Percentiles rank a stretch among this genome's conserved stretches.
phyloP scores from a whole-genome alignment of 2,797 vertebrate genomes.

The Clamator glandarius region DNA sequence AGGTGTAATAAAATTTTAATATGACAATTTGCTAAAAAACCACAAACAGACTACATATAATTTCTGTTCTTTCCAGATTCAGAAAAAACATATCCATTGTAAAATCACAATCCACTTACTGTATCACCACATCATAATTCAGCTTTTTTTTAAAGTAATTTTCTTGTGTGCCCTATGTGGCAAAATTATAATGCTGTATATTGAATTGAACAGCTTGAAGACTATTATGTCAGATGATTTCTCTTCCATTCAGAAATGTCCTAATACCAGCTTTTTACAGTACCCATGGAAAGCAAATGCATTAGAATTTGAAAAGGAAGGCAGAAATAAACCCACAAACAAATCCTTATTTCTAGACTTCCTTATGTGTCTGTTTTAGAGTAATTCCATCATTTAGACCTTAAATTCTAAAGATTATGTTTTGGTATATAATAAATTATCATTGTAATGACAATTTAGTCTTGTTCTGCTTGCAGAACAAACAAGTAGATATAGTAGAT shows the following conservation, averaged over 20 bases:
- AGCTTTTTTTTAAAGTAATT: neutral
- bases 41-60: neutral
- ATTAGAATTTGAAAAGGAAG: neutral
- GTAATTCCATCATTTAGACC: neutral
- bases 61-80: neutral
- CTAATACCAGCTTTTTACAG: neutral
- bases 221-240: conserved; percentile 5
- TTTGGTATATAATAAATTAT: neutral
- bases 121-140: neutral
- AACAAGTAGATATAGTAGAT: neutral
- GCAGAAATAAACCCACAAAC: neutral
- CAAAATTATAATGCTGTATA: neutral
- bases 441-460: neutral
- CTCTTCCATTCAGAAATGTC: neutral
- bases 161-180: neutral
- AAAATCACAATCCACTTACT: neutral
- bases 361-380: neutral
- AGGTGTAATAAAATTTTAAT: neutral
- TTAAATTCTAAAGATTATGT: neutral
- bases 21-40: neutral
- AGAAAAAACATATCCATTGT: neutral
- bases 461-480: neutral
- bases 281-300: neutral
- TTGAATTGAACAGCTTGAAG: conserved; percentile 31
- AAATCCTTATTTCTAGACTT: neutral